Conservation (phyloP, 2,113 vertebrate species). For the Acinonyx jubatus region DNA sequence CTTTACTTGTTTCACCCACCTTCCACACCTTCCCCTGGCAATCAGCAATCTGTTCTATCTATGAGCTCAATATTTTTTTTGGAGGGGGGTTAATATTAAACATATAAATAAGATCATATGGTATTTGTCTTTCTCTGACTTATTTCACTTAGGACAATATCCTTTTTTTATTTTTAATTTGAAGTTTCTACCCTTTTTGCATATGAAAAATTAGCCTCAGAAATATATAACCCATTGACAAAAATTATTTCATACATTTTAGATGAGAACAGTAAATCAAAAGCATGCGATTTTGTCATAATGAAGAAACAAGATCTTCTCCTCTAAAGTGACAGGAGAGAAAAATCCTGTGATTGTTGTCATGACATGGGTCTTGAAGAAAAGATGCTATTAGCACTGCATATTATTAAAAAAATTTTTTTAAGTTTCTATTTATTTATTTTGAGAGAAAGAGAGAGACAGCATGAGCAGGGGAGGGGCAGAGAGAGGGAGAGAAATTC, state of each 20-base stretch:
- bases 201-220: not conserved
- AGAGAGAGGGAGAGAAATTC: too few species aligned
- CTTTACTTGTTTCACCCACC: not conserved
- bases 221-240: not conserved
- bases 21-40: not conserved
- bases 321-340: constrained; percentile 12
- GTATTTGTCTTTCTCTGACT: not conserved
- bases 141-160: not conserved
- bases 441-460: too few species aligned
- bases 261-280: not conserved
- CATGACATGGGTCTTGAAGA: not conserved
- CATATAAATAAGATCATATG: not conserved
- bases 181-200: not conserved
- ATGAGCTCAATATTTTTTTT: not conserved
- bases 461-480: too few species aligned
- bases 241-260: constrained; percentile 17
- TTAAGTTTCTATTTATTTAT: too few species aligned
- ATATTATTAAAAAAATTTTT: not conserved
- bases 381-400: constrained; percentile 29
- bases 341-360: constrained; percentile 8
- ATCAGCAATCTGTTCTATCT: not conserved
- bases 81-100: not conserved
- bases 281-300: not conserved
- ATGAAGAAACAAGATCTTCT: constrained; percentile 44
- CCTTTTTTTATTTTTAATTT: constrained; percentile 34